These are phyloP conservation scores for Propsilocerus akamusi DNA, from an alignment of 1,140 invertebrate genomes.

Conservation along the genomic window DNA sequence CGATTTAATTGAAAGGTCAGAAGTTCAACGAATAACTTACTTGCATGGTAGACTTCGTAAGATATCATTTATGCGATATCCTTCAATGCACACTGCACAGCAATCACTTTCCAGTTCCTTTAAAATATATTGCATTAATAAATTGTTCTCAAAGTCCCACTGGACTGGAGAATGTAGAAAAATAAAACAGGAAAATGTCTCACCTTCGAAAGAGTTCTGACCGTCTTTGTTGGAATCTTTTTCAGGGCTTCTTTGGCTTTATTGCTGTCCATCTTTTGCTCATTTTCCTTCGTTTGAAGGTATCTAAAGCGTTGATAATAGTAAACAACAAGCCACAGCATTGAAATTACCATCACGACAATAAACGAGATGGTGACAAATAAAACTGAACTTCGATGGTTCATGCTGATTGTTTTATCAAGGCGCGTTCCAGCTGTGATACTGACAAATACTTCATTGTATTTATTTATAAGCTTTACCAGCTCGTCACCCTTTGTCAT, in stretches of 20 bases:
- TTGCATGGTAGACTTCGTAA: conserved; percentile 73
- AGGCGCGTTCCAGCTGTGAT: neutral
- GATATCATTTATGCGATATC: conserved; percentile 66
- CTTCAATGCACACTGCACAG: conserved; percentile 83
- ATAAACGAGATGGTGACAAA: conserved; percentile 92
- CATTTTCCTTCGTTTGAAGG: conserved; percentile 67
- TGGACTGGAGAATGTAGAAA: neutral
- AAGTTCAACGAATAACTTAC: conserved; percentile 31
- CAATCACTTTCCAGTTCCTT: conserved; percentile 68
- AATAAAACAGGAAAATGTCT: too few relatives aligned
- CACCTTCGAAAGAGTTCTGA: neutral
- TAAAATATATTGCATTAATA: neutral
- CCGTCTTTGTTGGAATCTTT: conserved; percentile 69
- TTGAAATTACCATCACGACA: conserved; percentile 80
- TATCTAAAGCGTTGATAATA: conserved; percentile 85
- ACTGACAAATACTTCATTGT: neutral
- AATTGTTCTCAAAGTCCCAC: neutral
- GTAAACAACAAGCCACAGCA: conserved; percentile 88
- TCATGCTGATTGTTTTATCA: neutral
- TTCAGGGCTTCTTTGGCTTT: conserved; percentile 71
- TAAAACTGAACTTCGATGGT: conserved; percentile 40
- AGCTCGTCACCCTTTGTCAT: neutral
- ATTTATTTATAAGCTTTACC: neutral
- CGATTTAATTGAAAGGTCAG: neutral
- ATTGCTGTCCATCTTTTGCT: conserved; percentile 9